phyloP scores from a whole-genome alignment of 1,140 invertebrate genomes.

The Andrena cerasifolii region DNA sequence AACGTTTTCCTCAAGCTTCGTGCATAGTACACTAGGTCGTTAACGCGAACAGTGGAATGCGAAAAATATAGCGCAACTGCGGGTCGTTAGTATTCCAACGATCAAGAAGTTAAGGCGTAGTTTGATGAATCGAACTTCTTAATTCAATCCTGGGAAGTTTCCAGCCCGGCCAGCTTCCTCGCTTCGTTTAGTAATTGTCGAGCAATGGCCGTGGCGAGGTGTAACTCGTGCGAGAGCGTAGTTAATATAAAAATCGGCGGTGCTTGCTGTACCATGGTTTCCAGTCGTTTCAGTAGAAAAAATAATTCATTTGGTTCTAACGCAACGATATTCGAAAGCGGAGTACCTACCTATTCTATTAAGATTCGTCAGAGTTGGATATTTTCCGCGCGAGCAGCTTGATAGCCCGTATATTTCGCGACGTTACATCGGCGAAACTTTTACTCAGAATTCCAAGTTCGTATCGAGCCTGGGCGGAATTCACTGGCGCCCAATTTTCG shows the following conservation, averaged over 20 bases:
- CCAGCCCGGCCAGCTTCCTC: background rate
- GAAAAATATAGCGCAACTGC: constrained; percentile 19
- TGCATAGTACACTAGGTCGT: background rate
- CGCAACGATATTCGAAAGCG: too few relatives aligned
- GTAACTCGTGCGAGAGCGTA: too few relatives aligned
- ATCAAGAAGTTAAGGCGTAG: constrained; percentile 33
- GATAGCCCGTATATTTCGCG: background rate
- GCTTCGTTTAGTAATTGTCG: constrained; percentile 6
- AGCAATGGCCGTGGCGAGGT: constrained; percentile 26
- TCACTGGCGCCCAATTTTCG: background rate
- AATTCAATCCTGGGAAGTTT: constrained; percentile 26
- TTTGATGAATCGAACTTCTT: constrained; percentile 38
- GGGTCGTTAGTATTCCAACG: constrained; percentile 36
- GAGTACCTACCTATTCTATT: too few relatives aligned
- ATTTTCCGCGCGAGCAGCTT: background rate
- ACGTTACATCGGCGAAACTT: background rate
- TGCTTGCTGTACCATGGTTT: too few relatives aligned
- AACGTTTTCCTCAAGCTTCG: background rate
- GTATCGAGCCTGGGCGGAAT: background rate
- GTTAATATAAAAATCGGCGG: too few relatives aligned
- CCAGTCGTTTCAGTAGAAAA: too few relatives aligned
- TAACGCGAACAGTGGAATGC: background rate
- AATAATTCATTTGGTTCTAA: background rate
- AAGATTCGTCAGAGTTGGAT: background rate
- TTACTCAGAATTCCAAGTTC: background rate